Conservation (phyloP, 2,797 vertebrate species). For the Chelidonichthys spinosus region DNA sequence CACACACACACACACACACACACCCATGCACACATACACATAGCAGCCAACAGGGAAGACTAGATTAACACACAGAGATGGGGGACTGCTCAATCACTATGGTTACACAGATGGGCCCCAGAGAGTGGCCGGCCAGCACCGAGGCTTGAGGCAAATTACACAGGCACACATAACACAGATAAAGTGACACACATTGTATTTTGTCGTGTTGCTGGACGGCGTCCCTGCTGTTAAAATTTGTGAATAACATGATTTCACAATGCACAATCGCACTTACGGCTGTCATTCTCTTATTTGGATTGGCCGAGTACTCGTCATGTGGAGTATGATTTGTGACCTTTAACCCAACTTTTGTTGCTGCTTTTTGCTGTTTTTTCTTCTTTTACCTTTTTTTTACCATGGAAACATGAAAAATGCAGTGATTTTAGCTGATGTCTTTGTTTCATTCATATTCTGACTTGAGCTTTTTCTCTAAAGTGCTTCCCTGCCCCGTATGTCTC, state of each 20-base stretch:
- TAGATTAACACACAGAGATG: constrained; percentile 78
- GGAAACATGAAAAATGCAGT: constrained; percentile 13
- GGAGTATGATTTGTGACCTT: not conserved
- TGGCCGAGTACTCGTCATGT: not conserved
- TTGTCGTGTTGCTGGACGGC: constrained; percentile 21
- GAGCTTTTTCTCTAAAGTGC: constrained; percentile 13
- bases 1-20: constrained; percentile 29
- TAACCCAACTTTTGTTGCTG: not conserved
- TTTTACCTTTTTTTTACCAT: not conserved
- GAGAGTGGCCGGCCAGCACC: constrained; percentile 67
- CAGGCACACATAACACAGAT: constrained; percentile 35
- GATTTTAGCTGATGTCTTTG: constrained; percentile 4
- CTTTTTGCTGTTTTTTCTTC: not conserved
- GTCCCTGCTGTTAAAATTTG: constrained; percentile 22
- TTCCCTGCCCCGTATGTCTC: constrained; percentile 22
- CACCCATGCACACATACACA: constrained; percentile 36
- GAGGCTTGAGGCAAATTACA: constrained; percentile 66
- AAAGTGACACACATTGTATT: constrained; percentile 31
- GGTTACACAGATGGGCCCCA: constrained; percentile 82
- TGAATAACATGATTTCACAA: constrained; percentile 26
- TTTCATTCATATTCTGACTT: constrained; percentile 28
- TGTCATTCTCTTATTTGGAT: not conserved
- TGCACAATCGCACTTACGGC: constrained; percentile 5
- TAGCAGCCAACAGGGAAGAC: constrained; percentile 67
- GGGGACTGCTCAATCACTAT: constrained; percentile 82